phyloP scores from a whole-genome alignment of 2,797 vertebrate genomes.

The Avahi laniger region DNA sequence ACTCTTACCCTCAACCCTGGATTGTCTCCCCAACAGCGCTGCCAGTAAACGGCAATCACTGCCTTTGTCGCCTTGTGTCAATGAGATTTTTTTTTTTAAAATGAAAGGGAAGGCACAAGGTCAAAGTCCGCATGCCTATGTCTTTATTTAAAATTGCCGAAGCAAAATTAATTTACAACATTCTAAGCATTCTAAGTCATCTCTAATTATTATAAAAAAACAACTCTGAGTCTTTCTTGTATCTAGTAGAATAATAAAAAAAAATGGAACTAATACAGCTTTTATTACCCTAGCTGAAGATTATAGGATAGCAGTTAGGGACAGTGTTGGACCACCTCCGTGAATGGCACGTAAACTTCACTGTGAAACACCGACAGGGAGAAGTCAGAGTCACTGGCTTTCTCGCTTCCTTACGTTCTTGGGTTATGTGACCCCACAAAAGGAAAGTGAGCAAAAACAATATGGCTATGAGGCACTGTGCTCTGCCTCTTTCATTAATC shows the following conservation, averaged over 20 bases:
- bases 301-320: background rate
- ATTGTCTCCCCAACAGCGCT: rapidly evolving
- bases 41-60: no score
- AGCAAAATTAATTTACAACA: background rate
- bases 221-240: background rate
- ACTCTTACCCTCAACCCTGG: background rate
- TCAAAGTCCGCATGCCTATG: rapidly evolving
- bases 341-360: background rate
- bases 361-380: background rate
- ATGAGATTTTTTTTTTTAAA: background rate
- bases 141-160: background rate
- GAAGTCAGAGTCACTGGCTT: rapidly evolving
- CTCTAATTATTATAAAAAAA: background rate
- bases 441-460: rapidly evolving
- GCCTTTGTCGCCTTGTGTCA: background rate
- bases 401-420: background rate
- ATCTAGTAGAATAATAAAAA: background rate
- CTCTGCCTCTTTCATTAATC: background rate
- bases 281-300: background rate
- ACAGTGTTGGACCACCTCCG: background rate
- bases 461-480: rapidly evolving
- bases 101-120: background rate
- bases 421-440: rapidly evolving
- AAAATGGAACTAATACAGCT: background rate
- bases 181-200: background rate